Percentiles rank a stretch among this genome's conserved stretches.
Evolutionary conservation across 2,113 vertebrate species (phyloP).

Genomic region (Caretta caretta): DNA sequence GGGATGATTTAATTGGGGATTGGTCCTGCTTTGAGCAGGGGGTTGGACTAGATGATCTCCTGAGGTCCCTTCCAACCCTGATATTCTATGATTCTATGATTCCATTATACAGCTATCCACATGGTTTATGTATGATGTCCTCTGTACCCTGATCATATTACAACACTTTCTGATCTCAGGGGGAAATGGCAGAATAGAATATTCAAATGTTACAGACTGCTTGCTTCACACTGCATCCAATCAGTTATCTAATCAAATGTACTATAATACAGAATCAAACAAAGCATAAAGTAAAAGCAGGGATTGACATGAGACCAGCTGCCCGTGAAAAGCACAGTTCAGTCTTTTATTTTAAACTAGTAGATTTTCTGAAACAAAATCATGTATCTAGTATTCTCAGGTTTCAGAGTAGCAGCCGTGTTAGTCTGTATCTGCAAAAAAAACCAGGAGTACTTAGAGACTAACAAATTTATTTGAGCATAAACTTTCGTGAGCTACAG

Average conservation of each 20-base stretch:
- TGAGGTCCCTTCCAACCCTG: too few species aligned
- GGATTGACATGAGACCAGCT: background rate
- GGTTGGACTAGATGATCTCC: too few species aligned
- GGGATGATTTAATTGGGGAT: too few species aligned
- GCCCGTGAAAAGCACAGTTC: background rate
- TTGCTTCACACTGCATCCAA: background rate
- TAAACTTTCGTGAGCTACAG: too few species aligned
- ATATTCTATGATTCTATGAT: too few species aligned
- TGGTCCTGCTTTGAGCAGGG: too few species aligned
- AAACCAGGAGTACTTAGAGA: too few species aligned
- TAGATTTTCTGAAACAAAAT: background rate
- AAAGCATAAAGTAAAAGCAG: background rate
- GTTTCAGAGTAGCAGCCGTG: too few species aligned
- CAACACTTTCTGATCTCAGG: background rate
- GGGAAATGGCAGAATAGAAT: background rate
- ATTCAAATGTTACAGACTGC: background rate
- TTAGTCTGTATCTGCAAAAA: too few species aligned
- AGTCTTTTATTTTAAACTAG: background rate
- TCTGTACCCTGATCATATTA: slow-evolving; percentile 16
- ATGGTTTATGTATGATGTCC: slow-evolving; percentile 9
- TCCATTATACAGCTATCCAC: background rate
- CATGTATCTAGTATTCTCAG: background rate
- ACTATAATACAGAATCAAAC: background rate
- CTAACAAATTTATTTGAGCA: too few species aligned
- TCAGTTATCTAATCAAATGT: background rate